Base-by-base conservation (phyloP, 1,140 invertebrate species). In the Subanguina moxae region DNA sequence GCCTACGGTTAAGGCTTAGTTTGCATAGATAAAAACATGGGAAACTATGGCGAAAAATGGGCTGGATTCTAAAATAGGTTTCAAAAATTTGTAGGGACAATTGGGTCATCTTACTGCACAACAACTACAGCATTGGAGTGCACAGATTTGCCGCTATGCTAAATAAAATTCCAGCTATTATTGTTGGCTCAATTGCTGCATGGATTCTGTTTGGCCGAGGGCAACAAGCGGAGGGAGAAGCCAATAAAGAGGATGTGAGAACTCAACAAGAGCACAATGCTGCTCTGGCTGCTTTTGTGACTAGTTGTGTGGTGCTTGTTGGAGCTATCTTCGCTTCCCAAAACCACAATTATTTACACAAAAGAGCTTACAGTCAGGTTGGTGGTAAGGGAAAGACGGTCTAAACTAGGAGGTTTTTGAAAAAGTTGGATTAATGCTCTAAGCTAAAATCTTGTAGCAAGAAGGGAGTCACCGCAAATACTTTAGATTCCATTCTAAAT, bases 51-150 rank as follows among this genome's bases (percentile, higher is more conserved):
- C n/a, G n/a, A n/a, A n/a, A n/a, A n/a, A n/a, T n/a, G n/a, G 48
- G n/a, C 3, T 52, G 3, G 48, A 52, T 7, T 15, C n/a, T 15
- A 52, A 3, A 15, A 25, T 15, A 52, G 15, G 23, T 52, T 25
- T 52, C n/a, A 8, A 52, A 7, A 52, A 7, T 52, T 52, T 52
- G 3, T 52, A 52, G 48, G 17, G 48, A 52, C 17, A 21, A 3
- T 15, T 52, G 48, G 48, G 48, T 5, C 3, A 5, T 52, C 17
- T 8, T 3, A 5, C 15, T 52, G 15, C 48, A 52, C 3, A 52
- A 52, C n/a, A 52, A 52, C 15, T 3, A 52, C 23, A 19, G 23
- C 48, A 52, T 52, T 52, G 48, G 48, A 52, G 48, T 52, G 48
- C 48, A 52, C 23, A 19, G 48, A 52, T 52, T 52, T 52, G 48